Base-by-base conservation (phyloP, 2,797 vertebrate genomes). In the Odontamblyopus rebecca region DNA sequence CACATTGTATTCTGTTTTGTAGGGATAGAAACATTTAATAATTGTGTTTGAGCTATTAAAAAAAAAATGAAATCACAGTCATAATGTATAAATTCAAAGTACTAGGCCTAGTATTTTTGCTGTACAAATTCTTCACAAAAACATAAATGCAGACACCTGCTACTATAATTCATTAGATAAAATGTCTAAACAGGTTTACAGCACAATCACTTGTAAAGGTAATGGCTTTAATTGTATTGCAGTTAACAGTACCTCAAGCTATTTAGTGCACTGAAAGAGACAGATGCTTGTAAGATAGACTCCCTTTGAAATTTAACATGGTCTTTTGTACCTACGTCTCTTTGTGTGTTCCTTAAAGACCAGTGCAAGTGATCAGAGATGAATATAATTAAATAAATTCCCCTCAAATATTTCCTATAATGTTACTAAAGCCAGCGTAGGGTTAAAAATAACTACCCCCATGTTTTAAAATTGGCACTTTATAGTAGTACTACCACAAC, bases 321-420 rank as follows among this genome's bases (percentile, higher is more conserved):
- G 80, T 68, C 74, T 81, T 80, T 84, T 85, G 71, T 72, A 53
- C 68, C 54, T 3, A 19, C 56, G 68, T 80, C 63, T 16, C 51
- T 77, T 67, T 73, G 15, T 72, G 44, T 59, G 44, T 51, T 61
- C 1, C n/a, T 62, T 62, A 7, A 18, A 63, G 18, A 68, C 61
- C 61, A 64, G 44, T 69, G 44, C n/a, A 26, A 30, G 27, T 65
- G 4, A 68, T 11, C 18, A 16, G 59, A 61, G 16, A 62, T 19
- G 23, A 60, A 15, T 60, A 15, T 15, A 4, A 27, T 60, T 13
- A 60, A 29, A 26, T 26, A 27, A 1, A 12, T 12, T 59, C 8
- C 8, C 7, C n/a, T 54, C 19, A 53, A 19, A 8, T 9, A 9
- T 23, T 54, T 54, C 19, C 19, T 54, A 57, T 26, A 57, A 57